A percentile compares a stretch with the other conserved stretches of the same genome.
Evolutionary conservation across 2,888 invertebrate species (phyloP).

Genomic region (Drosophila austrosaltans): DNA sequence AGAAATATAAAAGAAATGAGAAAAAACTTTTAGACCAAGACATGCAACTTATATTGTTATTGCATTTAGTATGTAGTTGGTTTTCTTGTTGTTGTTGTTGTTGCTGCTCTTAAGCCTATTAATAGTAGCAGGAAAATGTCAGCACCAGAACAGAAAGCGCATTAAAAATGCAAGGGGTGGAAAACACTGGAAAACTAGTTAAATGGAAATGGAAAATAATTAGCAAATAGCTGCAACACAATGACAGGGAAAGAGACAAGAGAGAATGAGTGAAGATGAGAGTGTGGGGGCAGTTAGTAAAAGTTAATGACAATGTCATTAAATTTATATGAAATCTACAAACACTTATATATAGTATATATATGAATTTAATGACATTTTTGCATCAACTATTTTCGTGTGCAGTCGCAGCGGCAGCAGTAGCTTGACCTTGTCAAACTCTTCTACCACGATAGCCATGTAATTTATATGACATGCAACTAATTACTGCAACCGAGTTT

Average conservation of each 20-base stretch:
- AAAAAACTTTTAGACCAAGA: slow-evolving; percentile 14
- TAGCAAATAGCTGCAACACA: slow-evolving; percentile 52
- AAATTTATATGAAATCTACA: neutral
- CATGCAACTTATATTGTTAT: slow-evolving; percentile 30
- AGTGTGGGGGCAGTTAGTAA: neutral
- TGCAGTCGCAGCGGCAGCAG: slow-evolving; percentile 2
- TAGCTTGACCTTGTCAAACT: slow-evolving; percentile 24
- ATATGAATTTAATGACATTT: slow-evolving; percentile 10
- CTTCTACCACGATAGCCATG: slow-evolving; percentile 46
- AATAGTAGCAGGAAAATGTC: slow-evolving; percentile 58
- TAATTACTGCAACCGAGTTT: slow-evolving; percentile 62
- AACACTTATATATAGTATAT: neutral
- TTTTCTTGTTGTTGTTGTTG: neutral
- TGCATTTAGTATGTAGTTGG: slow-evolving; percentile 6
- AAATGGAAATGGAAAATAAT: slow-evolving; percentile 65
- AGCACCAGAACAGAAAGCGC: slow-evolving; percentile 47
- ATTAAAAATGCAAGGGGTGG: slow-evolving; percentile 45
- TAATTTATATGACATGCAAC: slow-evolving; percentile 66
- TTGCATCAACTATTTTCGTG: neutral
- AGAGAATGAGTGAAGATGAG: neutral
- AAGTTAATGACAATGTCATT: slow-evolving; percentile 3
- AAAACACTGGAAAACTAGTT: slow-evolving; percentile 28
- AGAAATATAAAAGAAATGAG: neutral
- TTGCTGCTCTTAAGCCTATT: slow-evolving; percentile 58
- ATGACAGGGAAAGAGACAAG: slow-evolving; percentile 5